Percentiles rank a stretch among this genome's conserved stretches.
Conservation (phyloP, 1,140 invertebrate species). For the Brevipalpus yothersi region DNA sequence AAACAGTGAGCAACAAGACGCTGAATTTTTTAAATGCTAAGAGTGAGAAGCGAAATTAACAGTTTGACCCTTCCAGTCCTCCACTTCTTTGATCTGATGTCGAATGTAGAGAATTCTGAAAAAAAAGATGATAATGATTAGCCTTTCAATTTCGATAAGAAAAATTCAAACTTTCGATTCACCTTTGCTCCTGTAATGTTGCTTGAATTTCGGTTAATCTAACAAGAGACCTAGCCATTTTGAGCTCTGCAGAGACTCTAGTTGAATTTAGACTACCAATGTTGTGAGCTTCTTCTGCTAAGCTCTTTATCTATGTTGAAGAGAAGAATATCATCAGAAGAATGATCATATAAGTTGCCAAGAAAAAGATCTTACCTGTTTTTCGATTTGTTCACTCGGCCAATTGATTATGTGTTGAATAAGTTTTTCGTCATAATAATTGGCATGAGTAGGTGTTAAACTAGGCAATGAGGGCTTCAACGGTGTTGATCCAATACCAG, state of each 20-base stretch:
- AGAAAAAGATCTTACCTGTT: conserved; percentile 38
- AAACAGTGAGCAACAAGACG: not conserved
- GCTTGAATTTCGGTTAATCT: conserved; percentile 85
- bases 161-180: conserved; percentile 14
- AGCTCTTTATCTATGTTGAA: conserved; percentile 42
- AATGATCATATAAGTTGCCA: not conserved
- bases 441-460: conserved; percentile 61
- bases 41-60: conserved; percentile 30
- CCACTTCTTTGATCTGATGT: conserved; percentile 61
- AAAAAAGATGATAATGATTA: conserved; percentile 8
- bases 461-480: conserved; percentile 25
- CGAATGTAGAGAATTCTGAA: conserved; percentile 62
- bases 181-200: conserved; percentile 90
- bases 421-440: conserved; percentile 71
- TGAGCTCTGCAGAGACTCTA: conserved; percentile 75
- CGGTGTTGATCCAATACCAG: conserved; percentile 1
- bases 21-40: conserved; percentile 19
- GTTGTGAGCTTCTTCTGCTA: conserved; percentile 54
- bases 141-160: not conserved
- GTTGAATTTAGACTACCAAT: conserved; percentile 67
- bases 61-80: conserved; percentile 61
- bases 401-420: conserved; percentile 71
- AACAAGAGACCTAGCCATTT: conserved; percentile 75
- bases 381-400: conserved; percentile 71
- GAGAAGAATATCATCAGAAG: conserved; percentile 5